These are phyloP conservation scores for Ictidomys tridecemlineatus DNA, from an alignment of 2,113 vertebrate genomes.

Conservation along the genomic window DNA sequence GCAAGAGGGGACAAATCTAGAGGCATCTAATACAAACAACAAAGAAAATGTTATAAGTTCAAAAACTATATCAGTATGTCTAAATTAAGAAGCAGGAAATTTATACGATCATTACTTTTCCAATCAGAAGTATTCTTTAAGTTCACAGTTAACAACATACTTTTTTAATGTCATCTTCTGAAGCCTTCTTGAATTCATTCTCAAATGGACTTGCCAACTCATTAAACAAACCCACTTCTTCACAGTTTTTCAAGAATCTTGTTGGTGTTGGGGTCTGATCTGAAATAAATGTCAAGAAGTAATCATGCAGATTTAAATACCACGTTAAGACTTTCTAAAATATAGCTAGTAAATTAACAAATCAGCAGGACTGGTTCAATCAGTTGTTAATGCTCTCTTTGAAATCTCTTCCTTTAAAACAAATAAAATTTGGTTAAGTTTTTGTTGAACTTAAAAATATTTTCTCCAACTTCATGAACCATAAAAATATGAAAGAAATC, in stretches of 20 bases:
- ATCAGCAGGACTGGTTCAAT: conserved; percentile 68
- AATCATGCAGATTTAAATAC: conserved; percentile 68
- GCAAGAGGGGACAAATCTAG: conserved; percentile 98
- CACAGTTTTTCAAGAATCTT: conserved; percentile 99
- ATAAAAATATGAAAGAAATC: conserved; percentile 47
- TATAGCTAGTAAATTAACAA: conserved; percentile 66
- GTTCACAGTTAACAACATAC: conserved; percentile 86
- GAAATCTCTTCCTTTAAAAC: conserved; percentile 78
- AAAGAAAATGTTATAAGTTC: conserved; percentile 64
- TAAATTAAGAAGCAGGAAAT: conserved; percentile 41
- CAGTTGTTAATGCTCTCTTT: conserved; percentile 77
- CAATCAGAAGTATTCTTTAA: conserved; percentile 36
- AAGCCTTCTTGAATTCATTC: conserved; percentile 98
- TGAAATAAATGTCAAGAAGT: conserved; percentile 86
- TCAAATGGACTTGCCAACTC: conserved; percentile 98
- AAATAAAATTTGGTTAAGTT: conserved; percentile 78
- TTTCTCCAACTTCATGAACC: conserved; percentile 58
- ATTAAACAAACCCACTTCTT: conserved; percentile 99
- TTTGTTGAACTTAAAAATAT: conserved; percentile 52
- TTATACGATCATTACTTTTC: conserved; percentile 18
- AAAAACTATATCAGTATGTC: conserved; percentile 9
- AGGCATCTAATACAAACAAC: conserved; percentile 90
- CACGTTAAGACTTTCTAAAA: conserved; percentile 38
- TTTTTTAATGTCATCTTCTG: conserved; percentile 99
- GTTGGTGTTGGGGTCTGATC: conserved; percentile 99